Evolutionary conservation across 1,140 invertebrate species (phyloP), one percentile per base, ranked within the genome.

Genomic region (Sarcophaga peregrina): DNA sequence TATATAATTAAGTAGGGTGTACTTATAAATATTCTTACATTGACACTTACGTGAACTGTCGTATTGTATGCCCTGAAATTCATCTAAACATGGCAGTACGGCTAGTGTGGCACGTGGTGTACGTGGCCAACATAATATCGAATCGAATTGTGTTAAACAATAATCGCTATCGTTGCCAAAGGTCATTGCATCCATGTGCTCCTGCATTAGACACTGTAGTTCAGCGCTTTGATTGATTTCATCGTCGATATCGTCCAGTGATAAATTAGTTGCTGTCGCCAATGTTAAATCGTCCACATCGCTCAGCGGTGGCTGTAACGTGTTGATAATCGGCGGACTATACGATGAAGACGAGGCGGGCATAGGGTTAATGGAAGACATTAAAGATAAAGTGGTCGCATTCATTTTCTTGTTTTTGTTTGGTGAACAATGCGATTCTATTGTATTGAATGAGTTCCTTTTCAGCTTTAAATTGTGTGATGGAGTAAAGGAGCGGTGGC

Each of bases 91-190:
- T 7, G 94, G 93, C 83, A 96, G 92, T 0, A 92, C 88, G 3
- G 94, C 94, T 8, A 93, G 83, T 0, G 92, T 92, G 52, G 93
- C 93, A 54, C 93, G 92, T 1, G 91, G 91, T 0, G 96, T 95
- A 4, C 93, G 91, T 1, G 94, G 95, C 96, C 96, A 97, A 88
- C 96, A 97, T 0, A 95, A 91, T 17, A 96, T 88, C 10, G 92
- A 92, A 89, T 97, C 96, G 92, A 93, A 96, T 82, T 93, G 93
- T 13, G 92, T 91, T 15, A 92, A 91, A 86, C 94, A 95, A 85
- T 88, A 91, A 82, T 90, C 90, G 48, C 82, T 86, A 25, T 78
- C 82, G 84, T 90, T 88, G 84, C 86, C 87, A 58, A 85, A 87
- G 85, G 86, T 89, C 75, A 83, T 76, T 78, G 86, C 83, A 62